Conservation (phyloP, 2,888 invertebrate species). For the Eumacrocentrus americanus region DNA sequence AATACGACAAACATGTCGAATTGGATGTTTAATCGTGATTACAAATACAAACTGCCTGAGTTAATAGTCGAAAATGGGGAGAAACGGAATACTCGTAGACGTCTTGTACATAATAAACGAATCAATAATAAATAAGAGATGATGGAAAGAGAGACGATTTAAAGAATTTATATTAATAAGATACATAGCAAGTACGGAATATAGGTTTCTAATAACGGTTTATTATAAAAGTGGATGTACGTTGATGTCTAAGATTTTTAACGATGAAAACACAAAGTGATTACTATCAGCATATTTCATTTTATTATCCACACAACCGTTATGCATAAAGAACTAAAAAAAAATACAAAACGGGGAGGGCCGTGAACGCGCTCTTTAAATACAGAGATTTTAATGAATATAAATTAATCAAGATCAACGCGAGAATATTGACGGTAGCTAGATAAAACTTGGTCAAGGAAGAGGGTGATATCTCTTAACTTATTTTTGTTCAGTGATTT, state of each 20-base stretch:
- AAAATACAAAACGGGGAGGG: conserved; percentile 9
- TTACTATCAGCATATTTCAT: conserved; percentile 40
- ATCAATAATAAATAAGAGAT: conserved; percentile 35
- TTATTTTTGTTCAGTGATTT: conserved; percentile 43
- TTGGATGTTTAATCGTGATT: conserved; percentile 19
- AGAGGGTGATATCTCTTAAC: conserved; percentile 47
- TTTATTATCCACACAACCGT: conserved; percentile 20
- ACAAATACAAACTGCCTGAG: conserved; percentile 15
- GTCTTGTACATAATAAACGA: conserved; percentile 49
- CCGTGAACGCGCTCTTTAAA: background rate
- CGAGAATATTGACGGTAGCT: conserved; percentile 41
- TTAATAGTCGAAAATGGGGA: background rate
- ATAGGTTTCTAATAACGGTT: conserved; percentile 60
- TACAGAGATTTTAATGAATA: conserved; percentile 30
- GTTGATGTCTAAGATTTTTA: conserved; percentile 61
- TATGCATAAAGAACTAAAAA: conserved; percentile 21
- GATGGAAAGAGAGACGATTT: conserved; percentile 24
- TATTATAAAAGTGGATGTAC: conserved; percentile 59
- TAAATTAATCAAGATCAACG: conserved; percentile 46
- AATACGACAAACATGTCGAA: conserved; percentile 4
- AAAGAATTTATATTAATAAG: conserved; percentile 51
- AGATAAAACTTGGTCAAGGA: conserved; percentile 49
- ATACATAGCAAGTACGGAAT: conserved; percentile 56
- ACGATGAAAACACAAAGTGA: conserved; percentile 45
- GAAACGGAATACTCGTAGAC: conserved; percentile 32